phyloP scores from a whole-genome alignment of 2,888 invertebrate genomes.

The Cosmopolites sordidus region DNA sequence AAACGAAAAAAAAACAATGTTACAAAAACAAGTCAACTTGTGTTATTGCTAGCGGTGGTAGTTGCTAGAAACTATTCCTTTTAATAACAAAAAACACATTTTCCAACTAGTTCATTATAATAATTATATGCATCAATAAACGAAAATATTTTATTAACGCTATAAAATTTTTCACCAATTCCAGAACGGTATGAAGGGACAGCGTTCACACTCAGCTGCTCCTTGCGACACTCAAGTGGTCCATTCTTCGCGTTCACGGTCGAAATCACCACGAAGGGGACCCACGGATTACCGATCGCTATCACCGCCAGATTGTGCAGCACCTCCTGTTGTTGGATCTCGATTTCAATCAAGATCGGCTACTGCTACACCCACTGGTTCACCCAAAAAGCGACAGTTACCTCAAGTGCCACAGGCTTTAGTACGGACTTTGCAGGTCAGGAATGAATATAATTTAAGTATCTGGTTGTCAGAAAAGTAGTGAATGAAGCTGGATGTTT shows the following conservation, averaged over 20 bases:
- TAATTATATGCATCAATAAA: no score
- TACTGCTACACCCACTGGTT: slow-evolving; percentile 87
- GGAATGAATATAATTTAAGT: background rate
- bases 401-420: slow-evolving; percentile 81
- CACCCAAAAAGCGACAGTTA: slow-evolving; percentile 93
- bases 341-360: slow-evolving; percentile 82
- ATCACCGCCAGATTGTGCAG: slow-evolving; percentile 65
- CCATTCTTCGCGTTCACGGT: slow-evolving; percentile 60
- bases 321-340: slow-evolving; percentile 47
- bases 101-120: no score
- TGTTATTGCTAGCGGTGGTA: no score
- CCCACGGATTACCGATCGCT: slow-evolving; percentile 68
- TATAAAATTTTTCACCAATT: background rate
- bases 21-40: no score
- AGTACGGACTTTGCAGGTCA: slow-evolving; percentile 55
- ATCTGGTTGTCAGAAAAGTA: no score
- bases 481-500: no score
- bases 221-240: slow-evolving; percentile 62
- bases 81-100: no score
- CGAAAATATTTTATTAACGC: no score
- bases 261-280: slow-evolving; percentile 71
- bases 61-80: no score
- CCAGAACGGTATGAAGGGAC: slow-evolving; percentile 52
- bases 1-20: no score
- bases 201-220: slow-evolving; percentile 84